Evolutionary conservation across 2,113 vertebrate species (phyloP).

Genomic region (Podilymbus podiceps): DNA sequence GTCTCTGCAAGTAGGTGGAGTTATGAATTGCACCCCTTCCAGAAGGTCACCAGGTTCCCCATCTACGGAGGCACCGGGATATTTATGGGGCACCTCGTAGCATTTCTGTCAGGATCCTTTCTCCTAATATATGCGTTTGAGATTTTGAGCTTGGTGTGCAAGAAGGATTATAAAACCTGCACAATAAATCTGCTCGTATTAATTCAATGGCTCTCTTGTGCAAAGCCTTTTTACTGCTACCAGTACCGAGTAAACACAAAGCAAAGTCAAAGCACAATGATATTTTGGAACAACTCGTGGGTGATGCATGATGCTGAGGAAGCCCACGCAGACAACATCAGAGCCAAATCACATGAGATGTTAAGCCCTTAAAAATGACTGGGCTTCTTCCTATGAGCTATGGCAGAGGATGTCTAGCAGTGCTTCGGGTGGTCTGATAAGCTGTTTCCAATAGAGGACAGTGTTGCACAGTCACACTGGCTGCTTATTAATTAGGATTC

Average conservation of each 20-base stretch:
- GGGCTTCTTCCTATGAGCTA: background rate
- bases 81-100: background rate
- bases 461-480: slow-evolving; percentile 25
- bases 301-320: background rate
- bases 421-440: background rate
- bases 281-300: background rate
- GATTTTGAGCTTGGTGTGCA: slow-evolving; percentile 10
- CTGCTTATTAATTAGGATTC: background rate
- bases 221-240: slow-evolving; percentile 34
- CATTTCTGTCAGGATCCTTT: background rate
- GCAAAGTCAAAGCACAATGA: background rate
- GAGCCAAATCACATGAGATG: background rate
- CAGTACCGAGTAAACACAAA: background rate
- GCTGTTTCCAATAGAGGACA: slow-evolving; percentile 54
- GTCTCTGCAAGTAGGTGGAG: background rate
- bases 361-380: background rate
- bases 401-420: background rate
- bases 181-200: slow-evolving; percentile 38
- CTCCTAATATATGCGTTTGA: background rate
- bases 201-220: slow-evolving; percentile 47
- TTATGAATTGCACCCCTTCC: background rate
- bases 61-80: background rate
- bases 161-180: slow-evolving; percentile 5
- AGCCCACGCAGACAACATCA: background rate
- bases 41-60: slow-evolving; percentile 3